Evolutionary conservation across 2,797 vertebrate species (phyloP), one percentile per base, ranked within the genome.

Genomic region (Telmatherina bonti): DNA sequence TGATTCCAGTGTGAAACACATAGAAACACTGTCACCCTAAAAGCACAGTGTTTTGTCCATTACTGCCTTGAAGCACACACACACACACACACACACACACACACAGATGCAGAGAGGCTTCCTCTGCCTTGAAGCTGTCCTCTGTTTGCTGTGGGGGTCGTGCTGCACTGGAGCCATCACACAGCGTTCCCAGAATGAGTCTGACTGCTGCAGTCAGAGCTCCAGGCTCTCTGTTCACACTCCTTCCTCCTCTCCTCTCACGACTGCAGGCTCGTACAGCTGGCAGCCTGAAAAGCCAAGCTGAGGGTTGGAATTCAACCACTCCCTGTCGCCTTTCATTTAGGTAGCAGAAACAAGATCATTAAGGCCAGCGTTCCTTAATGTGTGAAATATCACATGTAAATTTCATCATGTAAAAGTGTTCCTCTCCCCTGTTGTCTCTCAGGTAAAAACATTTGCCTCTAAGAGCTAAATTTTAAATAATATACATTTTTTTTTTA

Each of bases 201-300:
- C 78, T 92, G 94, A 94, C 91, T 81, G 85, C 81, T 89, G 87
- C 79, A 87, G 73, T 78, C 83, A 64, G 72, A 74, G 84, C 89
- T 91, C n/a, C 81, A 41, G 89, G 88, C 87, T 69, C 41, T 75
- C 70, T 85, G 65, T 81, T 85, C 86, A 78, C 84, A 82, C 86
- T 80, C 61, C 64, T 70, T 78, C 20, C 74, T 11, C 52, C 60
- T 67, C 62, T 55, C 43, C 16, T 49, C 76, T 61, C 80, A 38
- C 67, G 53, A 2, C 67, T 67, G 59, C 2, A 7, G 53, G 33
- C 79, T 76, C 47, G 41, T 64, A 59, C 36, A 9, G 51, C 59
- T 53, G 30, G 61, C 74, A 22, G 71, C 60, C 53, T 53, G 35
- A 70, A 83, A 80, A 78, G 55, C 45, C 31, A 20, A 3, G 8